Evolutionary conservation across 2,113 vertebrate species (phyloP).

Genomic region (Cynopterus brachyotis): DNA sequence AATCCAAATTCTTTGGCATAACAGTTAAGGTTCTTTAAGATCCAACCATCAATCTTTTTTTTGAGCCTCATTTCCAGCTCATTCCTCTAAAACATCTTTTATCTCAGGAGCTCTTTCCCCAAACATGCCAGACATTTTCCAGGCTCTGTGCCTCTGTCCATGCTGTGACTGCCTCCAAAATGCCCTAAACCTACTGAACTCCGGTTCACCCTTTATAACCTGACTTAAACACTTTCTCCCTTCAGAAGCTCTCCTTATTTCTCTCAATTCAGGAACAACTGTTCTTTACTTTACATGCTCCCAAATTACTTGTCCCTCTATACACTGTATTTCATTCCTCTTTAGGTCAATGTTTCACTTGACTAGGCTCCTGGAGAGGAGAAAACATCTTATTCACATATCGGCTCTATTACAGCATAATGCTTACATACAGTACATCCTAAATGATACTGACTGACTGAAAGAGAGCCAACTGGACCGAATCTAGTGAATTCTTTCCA

Average conservation of each 20-base stretch:
- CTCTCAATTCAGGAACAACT: background rate
- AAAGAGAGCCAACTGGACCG: background rate
- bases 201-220: background rate
- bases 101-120: background rate
- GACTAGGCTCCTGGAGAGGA: background rate
- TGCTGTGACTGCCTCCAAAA: background rate
- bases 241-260: background rate
- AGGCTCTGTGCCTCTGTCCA: background rate
- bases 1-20: background rate
- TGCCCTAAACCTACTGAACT: background rate
- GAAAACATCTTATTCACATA: background rate
- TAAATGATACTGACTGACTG: constrained; percentile 28
- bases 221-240: constrained; percentile 16
- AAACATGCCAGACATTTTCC: background rate
- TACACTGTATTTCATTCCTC: background rate
- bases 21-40: background rate
- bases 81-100: constrained; percentile 11
- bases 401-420: background rate
- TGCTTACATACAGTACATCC: background rate
- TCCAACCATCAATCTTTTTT: background rate
- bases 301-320: background rate
- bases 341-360: background rate
- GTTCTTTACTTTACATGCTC: background rate
- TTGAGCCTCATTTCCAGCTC: background rate
- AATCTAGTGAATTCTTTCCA: constrained; percentile 31